Conservation (phyloP, 2,797 vertebrate species). For the Natrix natrix region DNA sequence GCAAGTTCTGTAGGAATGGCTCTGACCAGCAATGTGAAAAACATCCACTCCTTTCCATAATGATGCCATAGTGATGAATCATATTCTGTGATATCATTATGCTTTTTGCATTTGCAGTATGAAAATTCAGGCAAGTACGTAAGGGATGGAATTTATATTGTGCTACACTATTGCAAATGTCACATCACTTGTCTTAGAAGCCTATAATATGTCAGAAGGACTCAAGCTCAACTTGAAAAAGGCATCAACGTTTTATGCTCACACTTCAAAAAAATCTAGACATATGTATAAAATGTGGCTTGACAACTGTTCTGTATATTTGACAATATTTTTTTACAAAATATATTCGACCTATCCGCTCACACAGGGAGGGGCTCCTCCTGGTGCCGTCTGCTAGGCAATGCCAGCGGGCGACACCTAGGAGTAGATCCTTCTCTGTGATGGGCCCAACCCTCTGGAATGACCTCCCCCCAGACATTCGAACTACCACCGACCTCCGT, state of each 20-base stretch:
- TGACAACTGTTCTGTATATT: background rate
- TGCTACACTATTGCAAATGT: background rate
- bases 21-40: background rate
- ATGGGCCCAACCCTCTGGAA: no score
- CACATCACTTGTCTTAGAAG: background rate
- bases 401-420: no score
- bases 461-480: no score
- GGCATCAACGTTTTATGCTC: background rate
- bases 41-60: background rate
- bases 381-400: no score
- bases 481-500: no score
- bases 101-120: background rate
- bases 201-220: background rate
- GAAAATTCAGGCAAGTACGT: background rate
- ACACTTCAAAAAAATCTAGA: background rate
- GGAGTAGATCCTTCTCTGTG: no score
- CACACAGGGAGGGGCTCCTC: no score
- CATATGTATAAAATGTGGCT: background rate
- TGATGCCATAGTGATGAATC: background rate
- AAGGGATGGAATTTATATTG: background rate
- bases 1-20: background rate
- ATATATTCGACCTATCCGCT: no score
- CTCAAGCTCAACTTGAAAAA: background rate
- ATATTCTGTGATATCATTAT: background rate
- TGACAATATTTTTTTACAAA: background rate